Percentiles rank a stretch among this genome's conserved stretches.
Conservation (phyloP, 2,113 vertebrate genomes). For the Monarcha castaneiventris region DNA sequence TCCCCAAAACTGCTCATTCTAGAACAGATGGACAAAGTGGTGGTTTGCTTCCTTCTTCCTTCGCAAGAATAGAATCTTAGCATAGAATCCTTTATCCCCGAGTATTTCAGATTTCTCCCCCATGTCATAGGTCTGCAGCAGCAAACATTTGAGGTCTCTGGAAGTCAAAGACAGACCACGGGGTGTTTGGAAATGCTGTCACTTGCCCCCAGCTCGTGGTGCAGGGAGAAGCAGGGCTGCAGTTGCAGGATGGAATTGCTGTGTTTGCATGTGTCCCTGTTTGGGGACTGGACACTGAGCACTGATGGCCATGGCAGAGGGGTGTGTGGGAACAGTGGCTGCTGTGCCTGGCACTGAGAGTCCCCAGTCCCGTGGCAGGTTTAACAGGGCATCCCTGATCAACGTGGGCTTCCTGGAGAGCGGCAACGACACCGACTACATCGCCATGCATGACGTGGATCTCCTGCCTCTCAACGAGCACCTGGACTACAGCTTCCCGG, state of each 20-base stretch:
- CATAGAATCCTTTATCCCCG: not conserved
- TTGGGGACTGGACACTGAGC: fast-evolving
- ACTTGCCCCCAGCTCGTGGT: not conserved
- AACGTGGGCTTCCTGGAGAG: slow-evolving; percentile 94
- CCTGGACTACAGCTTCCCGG: slow-evolving; percentile 91
- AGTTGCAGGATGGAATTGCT: not conserved
- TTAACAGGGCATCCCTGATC: slow-evolving; percentile 94
- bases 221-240: not conserved
- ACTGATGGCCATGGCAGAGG: not conserved
- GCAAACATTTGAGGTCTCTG: not conserved
- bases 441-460: slow-evolving; percentile 98
- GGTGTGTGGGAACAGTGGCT: not conserved
- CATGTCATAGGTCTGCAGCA: not conserved
- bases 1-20: not conserved
- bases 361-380: slow-evolving; percentile 63
- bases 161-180: not conserved
- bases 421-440: slow-evolving; percentile 92
- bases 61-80: no score
- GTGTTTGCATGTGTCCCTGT: fast-evolving
- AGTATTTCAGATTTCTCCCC: not conserved
- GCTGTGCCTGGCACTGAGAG: not conserved
- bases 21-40: not conserved
- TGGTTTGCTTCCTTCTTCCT: not conserved
- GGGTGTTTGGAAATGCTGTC: not conserved
- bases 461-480: slow-evolving; percentile 91